These are phyloP conservation scores for Drosophila rhopaloa DNA, from an alignment of 1,140 invertebrate species.

Conservation along the genomic window DNA sequence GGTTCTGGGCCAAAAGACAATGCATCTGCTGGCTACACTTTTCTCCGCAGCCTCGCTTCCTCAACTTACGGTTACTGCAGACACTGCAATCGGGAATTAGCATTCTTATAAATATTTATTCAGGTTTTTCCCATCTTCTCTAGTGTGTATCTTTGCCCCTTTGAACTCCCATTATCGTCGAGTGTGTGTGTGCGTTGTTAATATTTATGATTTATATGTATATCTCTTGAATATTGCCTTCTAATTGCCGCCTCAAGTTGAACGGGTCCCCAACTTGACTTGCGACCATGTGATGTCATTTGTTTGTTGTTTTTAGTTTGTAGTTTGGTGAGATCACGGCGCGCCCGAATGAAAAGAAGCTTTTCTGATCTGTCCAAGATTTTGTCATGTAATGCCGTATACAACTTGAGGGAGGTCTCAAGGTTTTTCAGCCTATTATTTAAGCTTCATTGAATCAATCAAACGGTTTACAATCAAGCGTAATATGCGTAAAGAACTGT, in stretches of 20 bases:
- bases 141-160: constrained; percentile 39
- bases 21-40: constrained; percentile 51
- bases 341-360: constrained; percentile 38
- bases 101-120: constrained; percentile 79
- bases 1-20: constrained; percentile 70
- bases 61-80: constrained; percentile 61
- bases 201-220: constrained; percentile 61
- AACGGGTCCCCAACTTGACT: constrained; percentile 57
- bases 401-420: constrained; percentile 6
- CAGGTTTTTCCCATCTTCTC: constrained; percentile 45
- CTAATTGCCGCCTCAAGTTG: constrained; percentile 73
- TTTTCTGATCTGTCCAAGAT: constrained; percentile 21
- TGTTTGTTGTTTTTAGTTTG: constrained; percentile 32
- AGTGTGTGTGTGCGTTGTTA: constrained; percentile 50
- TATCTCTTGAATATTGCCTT: constrained; percentile 46
- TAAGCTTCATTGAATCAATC: constrained; percentile 27
- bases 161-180: constrained; percentile 44
- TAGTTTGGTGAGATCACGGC: constrained; percentile 50
- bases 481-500: constrained; percentile 35
- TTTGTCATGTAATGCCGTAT: constrained; percentile 35
- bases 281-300: constrained; percentile 62
- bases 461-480: constrained; percentile 34
- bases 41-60: constrained; percentile 8
- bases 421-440: constrained; percentile 21
- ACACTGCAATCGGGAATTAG: constrained; percentile 62